Evolutionary conservation across 2,113 vertebrate genomes (phyloP), one percentile per base, ranked within the genome.

Genomic region (Halichoeres trimaculatus): DNA sequence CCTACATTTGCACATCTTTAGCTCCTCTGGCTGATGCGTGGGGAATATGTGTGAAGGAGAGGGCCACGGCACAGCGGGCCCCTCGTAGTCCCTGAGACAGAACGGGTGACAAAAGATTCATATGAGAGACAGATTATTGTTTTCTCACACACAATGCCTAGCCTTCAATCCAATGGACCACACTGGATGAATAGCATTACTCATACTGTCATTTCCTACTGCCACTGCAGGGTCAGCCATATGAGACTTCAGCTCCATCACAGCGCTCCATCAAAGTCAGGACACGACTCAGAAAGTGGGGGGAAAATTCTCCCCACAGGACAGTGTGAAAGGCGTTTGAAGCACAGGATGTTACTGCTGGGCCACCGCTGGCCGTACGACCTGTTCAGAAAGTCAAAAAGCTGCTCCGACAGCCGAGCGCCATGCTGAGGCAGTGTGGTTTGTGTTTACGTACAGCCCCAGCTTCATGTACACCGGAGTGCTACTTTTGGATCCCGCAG

Each of bases 101-200:
- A 79, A 38, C 19, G 9, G 36, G 23, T 73, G 83, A 85, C 65
- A 80, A 63, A 83, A 51, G 36, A 74, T 90, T 85, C 74, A 73
- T 85, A 90, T 86, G 85, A 85, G 83, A 84, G 70, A 85, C 69
- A 83, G 79, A 90, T 83, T 78, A 88, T 83, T 86, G 77, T 85
- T 88, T 81, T 81, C 77, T 80, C 24, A 76, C 72, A 40, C 79
- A 79, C 76, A 62, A 47, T 61, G 71, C 51, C 57, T 40, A 73
- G 70, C 64, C 86, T 86, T 91, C 86, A 90, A 84, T 88, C 76
- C 74, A 71, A 51, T 72, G 74, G 72, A 83, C 84, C 87, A 81
- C 85, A 81, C 56, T 76, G 67, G 74, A 87, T 88, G 86, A 91
- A 91, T 85, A 88, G 86, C 70, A 89, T 90, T 84, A 90, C 78